Percentiles rank a stretch among this genome's conserved stretches.
Conservation (phyloP, 2,113 vertebrate genomes). For the Scomber japonicus region DNA sequence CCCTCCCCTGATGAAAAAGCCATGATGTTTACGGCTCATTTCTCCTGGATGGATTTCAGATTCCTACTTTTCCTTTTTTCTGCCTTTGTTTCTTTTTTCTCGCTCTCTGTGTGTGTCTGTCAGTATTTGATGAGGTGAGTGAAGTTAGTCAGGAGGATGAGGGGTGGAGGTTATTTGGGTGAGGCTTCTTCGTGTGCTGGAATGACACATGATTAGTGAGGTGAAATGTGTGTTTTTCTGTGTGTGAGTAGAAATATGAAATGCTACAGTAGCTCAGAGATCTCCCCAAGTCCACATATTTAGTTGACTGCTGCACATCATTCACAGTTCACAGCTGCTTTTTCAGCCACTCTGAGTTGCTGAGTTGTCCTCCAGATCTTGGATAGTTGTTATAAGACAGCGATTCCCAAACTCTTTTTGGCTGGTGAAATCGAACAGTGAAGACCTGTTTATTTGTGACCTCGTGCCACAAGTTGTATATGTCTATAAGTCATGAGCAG, state of each 20-base stretch:
- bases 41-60: slow-evolving; percentile 74
- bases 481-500: neutral
- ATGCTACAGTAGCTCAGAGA: slow-evolving; percentile 50
- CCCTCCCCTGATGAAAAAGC: slow-evolving; percentile 66
- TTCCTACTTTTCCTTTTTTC: slow-evolving; percentile 42
- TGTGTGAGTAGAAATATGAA: slow-evolving; percentile 38
- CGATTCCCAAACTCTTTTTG: slow-evolving; percentile 24
- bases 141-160: slow-evolving; percentile 39
- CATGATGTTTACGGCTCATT: slow-evolving; percentile 78
- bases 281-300: slow-evolving; percentile 52
- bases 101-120: slow-evolving; percentile 31
- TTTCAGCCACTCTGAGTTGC: slow-evolving; percentile 32
- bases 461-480: neutral
- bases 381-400: slow-evolving; percentile 16
- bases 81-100: slow-evolving; percentile 41
- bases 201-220: slow-evolving; percentile 61
- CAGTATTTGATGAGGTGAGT: slow-evolving; percentile 66
- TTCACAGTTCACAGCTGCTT: slow-evolving; percentile 62
- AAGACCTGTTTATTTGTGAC: neutral
- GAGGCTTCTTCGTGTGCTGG: slow-evolving; percentile 34
- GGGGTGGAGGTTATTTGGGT: slow-evolving; percentile 4
- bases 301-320: slow-evolving; percentile 55
- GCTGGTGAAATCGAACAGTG: neutral
- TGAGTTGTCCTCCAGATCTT: slow-evolving; percentile 56
- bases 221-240: slow-evolving; percentile 40